phyloP scores from a whole-genome alignment of 1,140 invertebrate genomes.

The Drosophila cardini region DNA sequence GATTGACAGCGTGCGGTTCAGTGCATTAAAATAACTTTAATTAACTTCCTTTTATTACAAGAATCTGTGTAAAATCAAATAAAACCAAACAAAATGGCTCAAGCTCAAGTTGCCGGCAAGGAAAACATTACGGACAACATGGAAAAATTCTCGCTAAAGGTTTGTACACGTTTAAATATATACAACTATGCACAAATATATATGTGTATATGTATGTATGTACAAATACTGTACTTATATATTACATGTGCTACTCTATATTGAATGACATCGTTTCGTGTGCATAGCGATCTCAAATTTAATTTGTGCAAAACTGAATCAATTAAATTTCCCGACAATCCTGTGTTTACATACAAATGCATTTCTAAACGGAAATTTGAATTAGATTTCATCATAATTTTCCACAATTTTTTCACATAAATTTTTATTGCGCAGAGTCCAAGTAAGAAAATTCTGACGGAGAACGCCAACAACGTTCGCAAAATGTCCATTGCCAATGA shows the following conservation, averaged over 20 bases:
- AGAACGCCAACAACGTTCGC: slow-evolving; percentile 72
- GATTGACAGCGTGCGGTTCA: slow-evolving; percentile 1
- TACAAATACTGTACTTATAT: slow-evolving; percentile 10
- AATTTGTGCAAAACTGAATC: not conserved
- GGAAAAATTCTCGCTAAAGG: slow-evolving; percentile 84
- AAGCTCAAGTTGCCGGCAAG: slow-evolving; percentile 75
- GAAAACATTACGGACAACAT: slow-evolving; percentile 84
- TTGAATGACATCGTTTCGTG: not conserved
- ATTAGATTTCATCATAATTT: not conserved
- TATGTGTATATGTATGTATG: not conserved
- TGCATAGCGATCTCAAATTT: not conserved
- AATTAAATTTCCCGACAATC: slow-evolving; percentile 2
- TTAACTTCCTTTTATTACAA: slow-evolving; percentile 13
- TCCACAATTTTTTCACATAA: not conserved
- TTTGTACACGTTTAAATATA: slow-evolving; percentile 55
- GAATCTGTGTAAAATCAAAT: slow-evolving; percentile 8
- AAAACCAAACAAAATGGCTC: slow-evolving; percentile 53
- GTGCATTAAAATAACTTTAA: not conserved
- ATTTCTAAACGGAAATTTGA: not conserved
- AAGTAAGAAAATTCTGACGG: slow-evolving; percentile 80
- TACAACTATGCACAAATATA: not conserved
- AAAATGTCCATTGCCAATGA: slow-evolving; percentile 72
- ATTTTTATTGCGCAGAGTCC: slow-evolving; percentile 66
- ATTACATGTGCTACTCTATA: slow-evolving; percentile 2
- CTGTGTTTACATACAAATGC: not conserved